phyloP scores from a whole-genome alignment of 1,140 invertebrate genomes.

The Melanaphis sacchari region DNA sequence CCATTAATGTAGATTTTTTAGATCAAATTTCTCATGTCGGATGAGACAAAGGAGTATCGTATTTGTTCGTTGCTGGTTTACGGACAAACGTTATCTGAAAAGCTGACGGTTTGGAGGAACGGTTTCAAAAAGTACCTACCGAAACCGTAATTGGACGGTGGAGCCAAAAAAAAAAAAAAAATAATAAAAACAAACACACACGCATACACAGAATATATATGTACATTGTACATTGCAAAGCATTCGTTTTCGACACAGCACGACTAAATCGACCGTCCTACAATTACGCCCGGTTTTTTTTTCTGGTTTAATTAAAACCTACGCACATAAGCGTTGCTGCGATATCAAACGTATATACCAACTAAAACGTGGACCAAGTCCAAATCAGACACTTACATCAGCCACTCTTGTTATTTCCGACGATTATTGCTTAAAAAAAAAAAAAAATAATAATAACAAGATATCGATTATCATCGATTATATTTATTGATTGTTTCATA shows the following conservation, averaged over 20 bases:
- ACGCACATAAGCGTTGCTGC: background rate
- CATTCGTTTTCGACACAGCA: background rate
- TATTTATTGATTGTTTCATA: background rate
- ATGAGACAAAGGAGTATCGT: background rate
- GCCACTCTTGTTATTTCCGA: background rate
- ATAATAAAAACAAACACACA: slow-evolving; percentile 1
- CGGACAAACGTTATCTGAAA: background rate
- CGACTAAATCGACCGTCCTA: background rate
- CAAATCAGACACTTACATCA: background rate
- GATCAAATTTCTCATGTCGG: background rate
- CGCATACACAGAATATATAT: background rate
- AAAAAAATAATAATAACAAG: background rate
- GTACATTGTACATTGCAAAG: background rate
- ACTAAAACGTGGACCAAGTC: background rate
- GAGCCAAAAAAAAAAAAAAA: slow-evolving; percentile 1
- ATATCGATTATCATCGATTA: background rate
- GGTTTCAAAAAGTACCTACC: background rate
- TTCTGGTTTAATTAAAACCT: background rate
- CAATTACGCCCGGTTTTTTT: slow-evolving; percentile 18
- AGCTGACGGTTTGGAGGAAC: background rate
- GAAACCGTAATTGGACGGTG: background rate
- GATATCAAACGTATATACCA: background rate
- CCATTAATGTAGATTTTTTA: background rate
- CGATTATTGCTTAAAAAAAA: background rate
- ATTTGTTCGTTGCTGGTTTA: background rate